Evolutionary conservation across 2,888 invertebrate genomes (phyloP), one percentile per base, ranked within the genome.

Genomic region (Coenonympha arcania): DNA sequence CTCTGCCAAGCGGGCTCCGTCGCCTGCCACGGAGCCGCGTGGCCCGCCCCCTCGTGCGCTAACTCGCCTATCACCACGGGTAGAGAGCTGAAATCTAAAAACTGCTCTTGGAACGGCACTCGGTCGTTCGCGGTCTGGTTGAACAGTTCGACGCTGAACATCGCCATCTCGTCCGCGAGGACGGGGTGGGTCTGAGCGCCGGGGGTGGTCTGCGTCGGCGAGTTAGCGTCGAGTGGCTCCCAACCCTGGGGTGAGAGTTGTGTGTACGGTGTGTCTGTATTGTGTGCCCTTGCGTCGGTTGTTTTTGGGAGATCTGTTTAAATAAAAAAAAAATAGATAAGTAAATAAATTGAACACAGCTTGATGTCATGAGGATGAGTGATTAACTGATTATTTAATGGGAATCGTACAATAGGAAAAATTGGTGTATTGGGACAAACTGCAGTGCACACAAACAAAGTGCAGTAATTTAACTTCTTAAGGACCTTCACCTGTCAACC

Each of bases 221-320:
- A 80, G 58, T 71, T 79, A 68, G 71, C 73, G 73, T 79, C 82
- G 53, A 73, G 64, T 52, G 64, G 62, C 62, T 82, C 83, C 82
- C 82, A 81, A 68, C 76, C 78, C 63, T 74, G 76, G 52, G 83
- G 79, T 69, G 84, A 81, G 78, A 77, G 68, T 66, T 71, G 69
- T 71, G 79, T 82, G 71, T 81, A 73, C 71, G 66, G 70, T 73
- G 81, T 83, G 74, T 83, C 74, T 67, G 72, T 79, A 68, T 74
- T 76, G 64, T 71, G 71, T 75, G 79, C 75, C 76, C 72, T 76
- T 68, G 76, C 72, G 69, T 79, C 76, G 60, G 67, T 73, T 58
- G 66, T 57, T 61, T 73, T 75, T 54, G 60, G 60, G 50, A 71
- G 69, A 79, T 85, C 85, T 85, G 73, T 48, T 56, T 51, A 58